These are phyloP conservation scores for Biston stratarius DNA, from an alignment of 2,888 invertebrate species.

Conservation along the genomic window DNA sequence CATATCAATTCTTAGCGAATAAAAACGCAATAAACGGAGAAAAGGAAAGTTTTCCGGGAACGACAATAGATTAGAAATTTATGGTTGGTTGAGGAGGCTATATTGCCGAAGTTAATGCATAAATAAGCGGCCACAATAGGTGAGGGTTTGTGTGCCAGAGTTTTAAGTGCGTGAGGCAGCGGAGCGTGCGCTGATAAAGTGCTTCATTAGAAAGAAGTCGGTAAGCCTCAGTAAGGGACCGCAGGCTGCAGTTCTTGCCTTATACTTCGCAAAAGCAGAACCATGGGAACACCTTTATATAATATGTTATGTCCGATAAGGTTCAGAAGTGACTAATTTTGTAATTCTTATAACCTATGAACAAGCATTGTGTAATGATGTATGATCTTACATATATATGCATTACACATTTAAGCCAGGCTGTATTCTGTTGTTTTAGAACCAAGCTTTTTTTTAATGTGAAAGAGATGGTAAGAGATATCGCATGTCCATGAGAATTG, in stretches of 20 bases:
- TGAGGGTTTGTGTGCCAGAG: constrained; percentile 45
- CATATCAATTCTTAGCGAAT: constrained; percentile 67
- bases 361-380: too few species aligned
- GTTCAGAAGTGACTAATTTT: too few species aligned
- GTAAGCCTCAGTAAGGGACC: neutral
- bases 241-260: neutral
- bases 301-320: too few species aligned
- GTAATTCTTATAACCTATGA: too few species aligned
- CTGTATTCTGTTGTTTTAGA: too few species aligned
- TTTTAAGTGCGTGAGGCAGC: constrained; percentile 34
- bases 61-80: constrained; percentile 66
- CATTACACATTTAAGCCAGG: too few species aligned
- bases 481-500: too few species aligned
- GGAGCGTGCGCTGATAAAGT: constrained; percentile 28
- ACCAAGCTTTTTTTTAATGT: too few species aligned
- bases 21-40: constrained; percentile 59
- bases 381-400: too few species aligned
- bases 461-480: too few species aligned
- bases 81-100: constrained; percentile 62
- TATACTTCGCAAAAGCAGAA: too few species aligned
- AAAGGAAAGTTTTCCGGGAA: constrained; percentile 52
- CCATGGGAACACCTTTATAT: too few species aligned
- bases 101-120: constrained; percentile 83
- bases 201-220: neutral
- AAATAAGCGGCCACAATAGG: constrained; percentile 82